These are phyloP conservation scores for Pitta sordida DNA, from an alignment of 2,113 vertebrate genomes.

Conservation along the genomic window DNA sequence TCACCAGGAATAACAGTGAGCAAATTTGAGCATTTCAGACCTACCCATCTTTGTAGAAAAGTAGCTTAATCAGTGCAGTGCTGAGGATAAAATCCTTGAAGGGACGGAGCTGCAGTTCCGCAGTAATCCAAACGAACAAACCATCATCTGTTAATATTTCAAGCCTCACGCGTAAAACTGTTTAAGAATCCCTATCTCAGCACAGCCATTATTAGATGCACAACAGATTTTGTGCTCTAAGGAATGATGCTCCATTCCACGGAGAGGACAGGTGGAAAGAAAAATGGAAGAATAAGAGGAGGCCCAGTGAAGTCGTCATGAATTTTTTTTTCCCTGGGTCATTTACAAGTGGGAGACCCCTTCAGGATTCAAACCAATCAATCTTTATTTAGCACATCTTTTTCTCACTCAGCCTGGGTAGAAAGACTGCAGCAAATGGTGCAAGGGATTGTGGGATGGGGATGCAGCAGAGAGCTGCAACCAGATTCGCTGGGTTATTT, in stretches of 20 bases:
- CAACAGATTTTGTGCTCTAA: slow-evolving; percentile 60
- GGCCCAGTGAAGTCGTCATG: slow-evolving; percentile 69
- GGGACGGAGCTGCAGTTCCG: slow-evolving; percentile 61
- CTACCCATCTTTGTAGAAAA: slow-evolving; percentile 76
- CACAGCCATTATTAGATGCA: slow-evolving; percentile 66
- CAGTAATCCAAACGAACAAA: slow-evolving; percentile 67
- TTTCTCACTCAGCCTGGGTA: slow-evolving; percentile 73
- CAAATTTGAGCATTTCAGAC: slow-evolving; percentile 53
- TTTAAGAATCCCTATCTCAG: slow-evolving; percentile 64
- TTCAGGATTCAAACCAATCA: slow-evolving; percentile 66
- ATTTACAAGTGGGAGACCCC: slow-evolving; percentile 72
- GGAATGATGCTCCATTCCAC: slow-evolving; percentile 65
- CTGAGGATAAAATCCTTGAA: slow-evolving; percentile 63
- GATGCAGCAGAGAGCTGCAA: slow-evolving; percentile 81
- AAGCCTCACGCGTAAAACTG: slow-evolving; percentile 45
- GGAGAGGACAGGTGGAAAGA: slow-evolving; percentile 65
- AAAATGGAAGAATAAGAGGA: slow-evolving; percentile 68
- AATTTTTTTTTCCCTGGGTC: slow-evolving; percentile 61
- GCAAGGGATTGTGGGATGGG: slow-evolving; percentile 83
- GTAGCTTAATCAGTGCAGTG: slow-evolving; percentile 64
- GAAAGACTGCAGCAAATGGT: slow-evolving; percentile 85
- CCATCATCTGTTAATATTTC: slow-evolving; percentile 59
- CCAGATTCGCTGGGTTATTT: slow-evolving; percentile 73
- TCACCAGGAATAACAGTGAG: slow-evolving; percentile 45
- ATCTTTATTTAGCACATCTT: slow-evolving; percentile 77